phyloP scores from a whole-genome alignment of 2,113 vertebrate species.

The Prolemur simus region DNA sequence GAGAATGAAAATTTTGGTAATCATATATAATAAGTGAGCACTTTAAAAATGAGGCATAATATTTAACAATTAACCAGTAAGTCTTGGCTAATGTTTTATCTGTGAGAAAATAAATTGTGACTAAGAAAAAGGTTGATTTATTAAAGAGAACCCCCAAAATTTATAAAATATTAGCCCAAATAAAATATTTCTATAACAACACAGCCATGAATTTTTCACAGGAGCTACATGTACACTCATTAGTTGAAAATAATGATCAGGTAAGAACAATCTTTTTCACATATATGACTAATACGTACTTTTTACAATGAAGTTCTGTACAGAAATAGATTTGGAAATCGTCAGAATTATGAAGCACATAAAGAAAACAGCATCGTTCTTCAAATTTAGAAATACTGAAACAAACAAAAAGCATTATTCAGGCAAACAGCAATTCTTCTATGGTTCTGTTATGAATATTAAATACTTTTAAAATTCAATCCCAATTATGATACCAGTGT shows the following conservation, averaged over 20 bases:
- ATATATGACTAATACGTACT: conserved; percentile 82
- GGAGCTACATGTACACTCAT: neutral
- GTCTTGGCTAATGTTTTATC: conserved; percentile 5
- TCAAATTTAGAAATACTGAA: conserved; percentile 98
- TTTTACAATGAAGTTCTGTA: conserved; percentile 97
- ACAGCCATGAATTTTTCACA: neutral
- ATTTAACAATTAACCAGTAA: conserved; percentile 26
- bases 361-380: conserved; percentile 97
- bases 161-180: conserved; percentile 36
- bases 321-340: conserved; percentile 99
- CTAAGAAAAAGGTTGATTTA: conserved; percentile 41
- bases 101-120: conserved; percentile 36
- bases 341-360: conserved; percentile 96
- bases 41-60: neutral
- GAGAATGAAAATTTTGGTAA: neutral
- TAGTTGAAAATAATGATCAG: conserved; percentile 42
- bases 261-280: neutral
- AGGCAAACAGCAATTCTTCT: neutral
- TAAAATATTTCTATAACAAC: conserved; percentile 33
- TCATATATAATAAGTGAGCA: neutral
- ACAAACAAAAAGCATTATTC: conserved; percentile 68
- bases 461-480: neutral
- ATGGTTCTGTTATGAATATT: neutral
- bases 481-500: neutral
- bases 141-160: neutral